These are phyloP conservation scores for Hypocryptadius cinnamomeus DNA, from an alignment of 2,113 vertebrate genomes.

Conservation along the genomic window DNA sequence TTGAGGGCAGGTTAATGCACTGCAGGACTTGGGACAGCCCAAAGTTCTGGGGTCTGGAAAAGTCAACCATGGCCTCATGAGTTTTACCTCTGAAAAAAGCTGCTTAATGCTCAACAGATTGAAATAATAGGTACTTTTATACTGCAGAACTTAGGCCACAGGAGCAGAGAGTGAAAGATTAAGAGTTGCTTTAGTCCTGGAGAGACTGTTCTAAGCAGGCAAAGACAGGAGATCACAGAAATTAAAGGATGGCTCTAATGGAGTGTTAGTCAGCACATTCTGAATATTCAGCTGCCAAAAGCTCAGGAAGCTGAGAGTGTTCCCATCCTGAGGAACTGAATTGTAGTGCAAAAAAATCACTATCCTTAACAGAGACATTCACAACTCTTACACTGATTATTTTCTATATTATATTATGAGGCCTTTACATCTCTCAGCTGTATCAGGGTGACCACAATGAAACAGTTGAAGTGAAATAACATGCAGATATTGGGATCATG, in stretches of 20 bases:
- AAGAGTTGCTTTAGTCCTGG: not conserved
- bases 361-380: not conserved
- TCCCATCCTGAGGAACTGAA: not conserved
- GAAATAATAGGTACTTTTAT: not conserved
- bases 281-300: not conserved
- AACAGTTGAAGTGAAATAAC: not conserved
- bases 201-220: not conserved
- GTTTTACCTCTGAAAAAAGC: not conserved
- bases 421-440: not conserved
- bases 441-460: not conserved
- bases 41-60: not conserved
- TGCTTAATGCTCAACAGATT: not conserved
- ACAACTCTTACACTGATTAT: accelerated
- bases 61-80: not conserved
- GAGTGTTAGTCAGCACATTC: not conserved
- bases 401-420: not conserved
- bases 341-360: not conserved
- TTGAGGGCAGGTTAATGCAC: not conserved
- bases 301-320: not conserved
- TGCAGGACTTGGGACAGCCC: not conserved
- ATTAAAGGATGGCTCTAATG: not conserved
- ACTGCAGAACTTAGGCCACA: not conserved
- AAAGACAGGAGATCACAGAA: not conserved
- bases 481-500: not conserved
- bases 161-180: not conserved